Evolutionary conservation across 2,797 vertebrate genomes (phyloP), one percentile per base, ranked within the genome.

Genomic region (Micrastur ruficollis): DNA sequence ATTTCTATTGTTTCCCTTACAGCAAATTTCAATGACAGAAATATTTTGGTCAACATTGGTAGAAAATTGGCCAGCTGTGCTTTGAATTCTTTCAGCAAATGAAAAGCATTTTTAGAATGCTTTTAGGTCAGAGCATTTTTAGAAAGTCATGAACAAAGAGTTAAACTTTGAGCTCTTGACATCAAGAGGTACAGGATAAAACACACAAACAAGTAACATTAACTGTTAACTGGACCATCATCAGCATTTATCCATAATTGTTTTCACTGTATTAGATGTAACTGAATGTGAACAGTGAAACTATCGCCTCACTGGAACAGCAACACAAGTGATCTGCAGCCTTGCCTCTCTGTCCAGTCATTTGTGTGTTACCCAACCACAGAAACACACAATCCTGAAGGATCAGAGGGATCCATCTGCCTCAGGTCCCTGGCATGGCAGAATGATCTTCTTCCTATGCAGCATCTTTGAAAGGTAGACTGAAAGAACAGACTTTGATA

Each of bases 331-430:
- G 31, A 66, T 12, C 18, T 34, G 29, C 22, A 32, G 50, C 36
- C 55, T 31, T 58, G 25, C 27, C 42, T 56, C 46, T 61, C 67
- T 67, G 25, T 61, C 36, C 67, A 73, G 49, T 29, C 21, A 32
- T 40, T 34, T 0, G 0, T 16, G n/a, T 25, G 23, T 40, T 17
- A 68, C 9, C 25, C 36, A 46, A 4, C 5, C 34, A n/a, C 40
- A 70, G 31, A 80, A 79, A 76, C 3, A 0, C 38, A 46, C 23
- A 21, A 14, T 34, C 25, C 34, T 44, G 70, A 61, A 71, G n/a
- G 21, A 46, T 12, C 2, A 1, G 40, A 88, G 44, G 16, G 42
- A 75, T 46, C 40, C 18, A 27, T 12, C 46, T 42, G 22, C 42
- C 52, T 47, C 42, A 66, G 9, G 36, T 38, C 36, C 38, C 29